Evolutionary conservation across 2,888 invertebrate species (phyloP).

Genomic region (Eueremaeus valkanovi): DNA sequence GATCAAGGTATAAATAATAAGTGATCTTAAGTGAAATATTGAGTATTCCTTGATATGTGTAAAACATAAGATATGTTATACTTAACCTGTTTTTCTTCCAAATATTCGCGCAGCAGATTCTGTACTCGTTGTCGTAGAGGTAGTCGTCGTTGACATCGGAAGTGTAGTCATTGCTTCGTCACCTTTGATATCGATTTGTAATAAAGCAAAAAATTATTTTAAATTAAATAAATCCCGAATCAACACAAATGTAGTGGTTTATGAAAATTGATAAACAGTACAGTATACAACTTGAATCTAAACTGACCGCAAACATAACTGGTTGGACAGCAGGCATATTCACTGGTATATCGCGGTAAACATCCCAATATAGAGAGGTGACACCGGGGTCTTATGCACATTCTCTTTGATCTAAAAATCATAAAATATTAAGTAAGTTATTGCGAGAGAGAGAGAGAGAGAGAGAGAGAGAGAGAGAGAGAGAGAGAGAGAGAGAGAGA

Average conservation of each 20-base stretch:
- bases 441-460: too few relatives aligned
- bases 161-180: conserved; percentile 15
- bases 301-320: conserved; percentile 68
- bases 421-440: too few relatives aligned
- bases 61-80: neutral
- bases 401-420: conserved; percentile 56
- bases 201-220: too few relatives aligned
- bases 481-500: too few relatives aligned
- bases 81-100: conserved; percentile 4
- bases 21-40: too few relatives aligned
- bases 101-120: conserved; percentile 19
- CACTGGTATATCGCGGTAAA: conserved; percentile 60
- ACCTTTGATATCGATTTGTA: neutral
- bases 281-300: neutral
- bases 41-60: too few relatives aligned
- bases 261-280: too few relatives aligned
- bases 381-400: conserved; percentile 74
- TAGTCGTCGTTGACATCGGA: conserved; percentile 37
- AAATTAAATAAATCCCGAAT: too few relatives aligned
- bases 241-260: too few relatives aligned
- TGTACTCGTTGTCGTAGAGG: conserved; percentile 38
- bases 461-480: too few relatives aligned
- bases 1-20: too few relatives aligned
- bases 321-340: conserved; percentile 71
- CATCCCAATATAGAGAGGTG: conserved; percentile 67